These are phyloP conservation scores for Sussaba pulchella DNA, from an alignment of 2,888 invertebrate species.

Conservation along the genomic window DNA sequence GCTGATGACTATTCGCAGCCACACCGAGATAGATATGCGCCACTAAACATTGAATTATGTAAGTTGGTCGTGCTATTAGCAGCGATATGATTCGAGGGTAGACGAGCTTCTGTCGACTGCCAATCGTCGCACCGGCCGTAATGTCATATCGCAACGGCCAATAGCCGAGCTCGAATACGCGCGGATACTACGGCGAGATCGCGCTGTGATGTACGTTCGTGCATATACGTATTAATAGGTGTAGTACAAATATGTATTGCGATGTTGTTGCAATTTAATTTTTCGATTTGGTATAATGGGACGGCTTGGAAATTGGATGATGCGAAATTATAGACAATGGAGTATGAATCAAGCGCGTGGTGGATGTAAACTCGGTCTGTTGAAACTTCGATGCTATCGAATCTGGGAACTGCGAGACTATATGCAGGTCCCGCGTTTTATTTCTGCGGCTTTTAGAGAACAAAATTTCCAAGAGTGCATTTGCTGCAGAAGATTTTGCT, in stretches of 20 bases:
- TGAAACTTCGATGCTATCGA: too few species aligned
- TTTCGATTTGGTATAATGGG: conserved; percentile 1
- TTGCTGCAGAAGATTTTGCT: too few species aligned
- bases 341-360: neutral
- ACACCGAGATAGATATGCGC: conserved; percentile 14
- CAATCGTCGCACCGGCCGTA: conserved; percentile 33
- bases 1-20: conserved; percentile 58
- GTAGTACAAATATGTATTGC: neutral
- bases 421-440: too few species aligned
- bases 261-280: neutral
- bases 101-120: conserved; percentile 57
- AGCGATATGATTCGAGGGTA: conserved; percentile 48
- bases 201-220: neutral
- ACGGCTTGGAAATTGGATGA: neutral
- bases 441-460: too few species aligned
- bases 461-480: too few species aligned
- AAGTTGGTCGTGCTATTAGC: conserved; percentile 26
- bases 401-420: too few species aligned
- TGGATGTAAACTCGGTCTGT: too few species aligned
- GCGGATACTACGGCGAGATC: too few species aligned
- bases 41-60: conserved; percentile 34
- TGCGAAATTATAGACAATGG: neutral
- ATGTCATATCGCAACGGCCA: conserved; percentile 5
- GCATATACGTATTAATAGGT: neutral
- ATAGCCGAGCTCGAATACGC: conserved; percentile 2